Conservation (phyloP, 2,113 vertebrate genomes). For the Pollachius pollachius region DNA sequence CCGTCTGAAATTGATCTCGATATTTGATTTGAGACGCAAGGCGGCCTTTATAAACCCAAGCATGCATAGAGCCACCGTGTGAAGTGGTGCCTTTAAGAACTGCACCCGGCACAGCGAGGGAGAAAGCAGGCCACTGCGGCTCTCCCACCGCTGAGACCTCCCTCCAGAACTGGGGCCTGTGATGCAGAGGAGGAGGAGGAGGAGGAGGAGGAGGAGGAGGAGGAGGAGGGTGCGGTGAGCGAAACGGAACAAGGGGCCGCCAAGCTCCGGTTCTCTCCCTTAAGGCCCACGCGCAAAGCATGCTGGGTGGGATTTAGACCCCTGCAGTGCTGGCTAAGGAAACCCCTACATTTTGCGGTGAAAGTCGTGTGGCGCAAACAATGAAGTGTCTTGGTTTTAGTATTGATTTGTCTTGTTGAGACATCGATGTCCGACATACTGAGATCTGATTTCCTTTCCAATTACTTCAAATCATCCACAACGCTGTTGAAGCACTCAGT, state of each 20-base stretch:
- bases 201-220: background rate
- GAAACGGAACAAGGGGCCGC: constrained; percentile 38
- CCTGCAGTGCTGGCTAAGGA: constrained; percentile 50
- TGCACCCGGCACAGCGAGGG: constrained; percentile 24
- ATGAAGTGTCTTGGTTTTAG: constrained; percentile 24
- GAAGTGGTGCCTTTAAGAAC: constrained; percentile 49
- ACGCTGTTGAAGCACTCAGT: too few relatives aligned
- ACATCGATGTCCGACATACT: too few relatives aligned
- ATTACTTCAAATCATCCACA: background rate
- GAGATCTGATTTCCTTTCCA: too few relatives aligned
- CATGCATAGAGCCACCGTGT: background rate
- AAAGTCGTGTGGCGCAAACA: constrained; percentile 22
- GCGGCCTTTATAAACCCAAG: too few relatives aligned
- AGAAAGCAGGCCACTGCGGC: constrained; percentile 65
- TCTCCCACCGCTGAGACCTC: constrained; percentile 42
- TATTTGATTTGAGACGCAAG: too few relatives aligned
- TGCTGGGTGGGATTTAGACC: constrained; percentile 53
- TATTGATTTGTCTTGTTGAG: background rate
- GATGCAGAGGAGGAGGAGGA: constrained; percentile 16
- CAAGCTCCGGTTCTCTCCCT: constrained; percentile 45
- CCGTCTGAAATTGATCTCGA: too few relatives aligned
- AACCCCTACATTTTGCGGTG: constrained; percentile 33
- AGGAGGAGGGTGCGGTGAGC: constrained; percentile 22
- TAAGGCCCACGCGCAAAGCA: constrained; percentile 60
- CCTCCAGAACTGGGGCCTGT: constrained; percentile 43